Conservation (phyloP, 2,888 invertebrate species). For the Drosophila nr. medialis region DNA sequence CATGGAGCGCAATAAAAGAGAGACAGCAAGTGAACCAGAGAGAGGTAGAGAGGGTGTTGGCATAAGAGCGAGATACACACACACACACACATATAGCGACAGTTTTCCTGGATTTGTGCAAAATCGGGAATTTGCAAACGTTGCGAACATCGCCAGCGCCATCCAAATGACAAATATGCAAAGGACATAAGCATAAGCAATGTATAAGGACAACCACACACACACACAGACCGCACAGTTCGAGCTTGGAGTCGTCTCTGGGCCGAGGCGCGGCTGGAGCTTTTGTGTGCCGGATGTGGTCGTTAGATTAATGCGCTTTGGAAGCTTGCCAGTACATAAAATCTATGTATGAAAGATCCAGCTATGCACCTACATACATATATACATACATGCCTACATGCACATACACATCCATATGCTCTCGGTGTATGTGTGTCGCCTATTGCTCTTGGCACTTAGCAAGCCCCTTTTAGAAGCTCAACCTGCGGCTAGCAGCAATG, state of each 20-base stretch:
- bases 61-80: constrained; percentile 2
- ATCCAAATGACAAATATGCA: constrained; percentile 77
- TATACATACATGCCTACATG: constrained; percentile 3
- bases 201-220: constrained; percentile 64
- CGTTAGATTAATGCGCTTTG: constrained; percentile 79
- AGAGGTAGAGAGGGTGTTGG: constrained; percentile 3
- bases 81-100: constrained; percentile 25
- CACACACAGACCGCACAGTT: constrained; percentile 12
- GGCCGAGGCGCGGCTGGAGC: constrained; percentile 38
- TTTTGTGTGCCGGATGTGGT: constrained; percentile 76
- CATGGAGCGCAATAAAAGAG: constrained; percentile 38
- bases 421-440: constrained; percentile 22
- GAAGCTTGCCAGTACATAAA: constrained; percentile 79
- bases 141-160: constrained; percentile 48
- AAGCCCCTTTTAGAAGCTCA: constrained; percentile 19
- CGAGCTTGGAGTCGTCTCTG: constrained; percentile 20
- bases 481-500: constrained; percentile 24
- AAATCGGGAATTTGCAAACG: constrained; percentile 74
- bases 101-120: constrained; percentile 70
- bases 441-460: constrained; percentile 25
- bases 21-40: constrained; percentile 4
- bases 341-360: constrained; percentile 67
- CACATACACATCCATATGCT: constrained; percentile 4
- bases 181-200: constrained; percentile 79
- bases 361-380: constrained; percentile 5